Evolutionary conservation across 2,113 vertebrate species (phyloP).

Genomic region (Oriolus oriolus): DNA sequence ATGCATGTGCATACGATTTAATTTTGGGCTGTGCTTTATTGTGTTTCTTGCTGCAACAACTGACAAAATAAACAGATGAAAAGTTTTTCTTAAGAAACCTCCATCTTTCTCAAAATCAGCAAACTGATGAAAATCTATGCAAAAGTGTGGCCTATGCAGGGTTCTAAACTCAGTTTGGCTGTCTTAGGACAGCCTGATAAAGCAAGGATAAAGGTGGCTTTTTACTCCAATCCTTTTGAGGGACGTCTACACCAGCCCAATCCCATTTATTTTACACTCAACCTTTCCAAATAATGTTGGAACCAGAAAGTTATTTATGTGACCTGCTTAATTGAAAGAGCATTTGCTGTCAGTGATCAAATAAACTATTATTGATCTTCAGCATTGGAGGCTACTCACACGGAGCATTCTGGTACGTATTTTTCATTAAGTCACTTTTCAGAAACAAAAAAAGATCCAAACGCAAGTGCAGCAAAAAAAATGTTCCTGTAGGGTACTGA

Average conservation of each 20-base stretch:
- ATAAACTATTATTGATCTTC: conserved; percentile 69
- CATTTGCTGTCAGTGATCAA: conserved; percentile 64
- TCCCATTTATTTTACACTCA: conserved; percentile 50
- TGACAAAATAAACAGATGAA: neutral
- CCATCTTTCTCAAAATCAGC: neutral
- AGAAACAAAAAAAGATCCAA: neutral
- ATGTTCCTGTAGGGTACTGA: neutral
- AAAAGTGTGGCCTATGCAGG: neutral
- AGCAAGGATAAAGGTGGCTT: neutral
- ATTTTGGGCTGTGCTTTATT: neutral
- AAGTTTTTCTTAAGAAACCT: neutral
- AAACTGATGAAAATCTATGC: neutral
- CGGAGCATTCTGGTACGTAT: conserved; percentile 20
- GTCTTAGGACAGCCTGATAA: neutral
- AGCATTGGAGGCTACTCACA: conserved; percentile 31
- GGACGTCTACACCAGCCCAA: neutral
- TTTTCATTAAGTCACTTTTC: conserved; percentile 50
- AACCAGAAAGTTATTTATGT: conserved; percentile 65
- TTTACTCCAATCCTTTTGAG: neutral
- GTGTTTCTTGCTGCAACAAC: neutral
- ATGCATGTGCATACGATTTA: accelerated
- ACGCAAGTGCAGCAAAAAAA: conserved; percentile 23
- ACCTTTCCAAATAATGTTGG: conserved; percentile 50
- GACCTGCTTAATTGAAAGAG: conserved; percentile 68
- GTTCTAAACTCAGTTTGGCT: neutral